Evolutionary conservation across 2,113 vertebrate genomes (phyloP), one percentile per base, ranked within the genome.

Genomic region (Motacilla alba): DNA sequence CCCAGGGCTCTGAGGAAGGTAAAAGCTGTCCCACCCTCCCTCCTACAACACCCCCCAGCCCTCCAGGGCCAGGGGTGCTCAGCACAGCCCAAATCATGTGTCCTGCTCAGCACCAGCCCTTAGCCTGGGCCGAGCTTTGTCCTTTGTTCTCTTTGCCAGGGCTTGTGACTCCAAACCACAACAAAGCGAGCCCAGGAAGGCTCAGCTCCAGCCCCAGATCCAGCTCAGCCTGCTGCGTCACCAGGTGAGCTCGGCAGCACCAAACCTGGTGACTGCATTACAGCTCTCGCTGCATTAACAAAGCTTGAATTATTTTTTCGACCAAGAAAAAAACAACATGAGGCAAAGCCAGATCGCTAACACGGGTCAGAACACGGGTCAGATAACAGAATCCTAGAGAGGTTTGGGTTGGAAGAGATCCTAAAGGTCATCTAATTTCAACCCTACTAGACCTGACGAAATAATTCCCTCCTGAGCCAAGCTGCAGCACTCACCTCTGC

Each of bases 101-200:
- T 58, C 60, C 49, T 86, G 68, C 67, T 52, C 55, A 67, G 60
- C 53, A 62, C 30, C 33, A 62, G 39, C 62, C 44, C 67, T 75
- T 15, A 3, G 26, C 46, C 58, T n/a, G 30, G 53, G 59, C 62
- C 0, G 2, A 89, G 82, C 91, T 92, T 66, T 88, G 72, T 60
- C 82, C 94, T 95, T 93, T 93, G 87, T 95, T 90, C 76, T 60
- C 16, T n/a, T 22, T 70, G 83, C 70, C 74, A 58, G 44, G 3
- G 31, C 53, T 85, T 35, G 41, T 70, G 90, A 75, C 85, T 82
- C 66, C 24, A 10, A 88, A 15, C 94, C 94, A 93, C 83, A 92
- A 86, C 16, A 94, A 96, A 95, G 68, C 47, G 2, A n/a, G 4
- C 1, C 10, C 20, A 15, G 1, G 11, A 39, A 67, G 50, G 69